Conservation (phyloP, 2,797 vertebrate species). For the Etheostoma perlongum region DNA sequence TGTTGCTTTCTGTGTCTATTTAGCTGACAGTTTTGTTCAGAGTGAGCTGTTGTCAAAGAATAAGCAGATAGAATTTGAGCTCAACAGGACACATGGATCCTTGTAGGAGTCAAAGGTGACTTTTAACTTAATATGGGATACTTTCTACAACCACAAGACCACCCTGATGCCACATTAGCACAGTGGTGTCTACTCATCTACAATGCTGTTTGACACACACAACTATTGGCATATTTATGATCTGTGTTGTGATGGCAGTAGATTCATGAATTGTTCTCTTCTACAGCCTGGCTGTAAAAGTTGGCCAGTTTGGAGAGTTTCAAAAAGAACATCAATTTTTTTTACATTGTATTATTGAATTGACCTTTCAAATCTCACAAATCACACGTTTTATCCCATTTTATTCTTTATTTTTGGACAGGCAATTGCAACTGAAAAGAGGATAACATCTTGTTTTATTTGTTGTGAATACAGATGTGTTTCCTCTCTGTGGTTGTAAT, state of each 20-base stretch:
- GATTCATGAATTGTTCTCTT: conserved; percentile 54
- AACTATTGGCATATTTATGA: conserved; percentile 56
- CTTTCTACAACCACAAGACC: conserved; percentile 5
- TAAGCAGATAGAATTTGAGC: not conserved
- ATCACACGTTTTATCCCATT: conserved; percentile 39
- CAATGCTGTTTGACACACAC: conserved; percentile 20
- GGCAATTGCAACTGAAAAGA: conserved; percentile 24
- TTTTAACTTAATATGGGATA: conserved; percentile 12
- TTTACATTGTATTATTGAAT: conserved; percentile 51
- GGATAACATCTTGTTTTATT: conserved; percentile 40
- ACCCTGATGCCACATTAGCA: conserved; percentile 9
- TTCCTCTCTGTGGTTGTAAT: conserved; percentile 41
- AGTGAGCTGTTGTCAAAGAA: conserved; percentile 20
- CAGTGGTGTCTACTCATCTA: conserved; percentile 27
- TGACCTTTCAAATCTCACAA: conserved; percentile 43
- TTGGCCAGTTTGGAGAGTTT: conserved; percentile 26
- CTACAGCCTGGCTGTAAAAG: conserved; percentile 46
- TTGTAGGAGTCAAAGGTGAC: conserved; percentile 14
- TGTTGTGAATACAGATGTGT: conserved; percentile 35
- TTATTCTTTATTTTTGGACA: conserved; percentile 4
- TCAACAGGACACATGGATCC: not conserved
- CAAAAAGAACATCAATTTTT: conserved; percentile 24
- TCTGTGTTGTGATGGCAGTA: conserved; percentile 46
- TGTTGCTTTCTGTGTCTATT: conserved; percentile 17
- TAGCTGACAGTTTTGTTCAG: conserved; percentile 12